Conservation (phyloP, 2,888 invertebrate genomes). For the Agrilus mali region DNA sequence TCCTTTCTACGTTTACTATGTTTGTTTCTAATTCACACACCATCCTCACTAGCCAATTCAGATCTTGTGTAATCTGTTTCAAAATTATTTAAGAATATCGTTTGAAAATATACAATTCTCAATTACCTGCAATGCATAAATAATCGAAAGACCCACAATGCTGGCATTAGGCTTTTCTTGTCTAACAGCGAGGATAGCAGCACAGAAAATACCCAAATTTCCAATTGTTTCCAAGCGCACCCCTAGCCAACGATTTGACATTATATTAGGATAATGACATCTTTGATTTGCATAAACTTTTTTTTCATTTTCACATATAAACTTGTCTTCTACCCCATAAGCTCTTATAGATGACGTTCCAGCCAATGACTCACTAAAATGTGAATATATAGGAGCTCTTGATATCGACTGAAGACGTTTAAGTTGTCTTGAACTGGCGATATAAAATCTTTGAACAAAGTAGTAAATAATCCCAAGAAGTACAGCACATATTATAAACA, state of each 20-base stretch:
- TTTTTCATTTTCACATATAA: conserved; percentile 38
- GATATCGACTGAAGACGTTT: not conserved
- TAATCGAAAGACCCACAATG: conserved; percentile 39
- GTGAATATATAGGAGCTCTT: conserved; percentile 42
- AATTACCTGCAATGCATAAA: conserved; percentile 20
- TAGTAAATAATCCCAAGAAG: not conserved
- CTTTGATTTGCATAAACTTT: conserved; percentile 40
- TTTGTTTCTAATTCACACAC: not conserved
- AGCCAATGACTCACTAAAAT: conserved; percentile 37
- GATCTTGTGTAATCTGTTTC: not conserved
- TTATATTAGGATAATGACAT: conserved; percentile 36
- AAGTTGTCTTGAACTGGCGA: conserved; percentile 25
- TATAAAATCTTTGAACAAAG: conserved; percentile 16
- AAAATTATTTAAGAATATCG: not conserved
- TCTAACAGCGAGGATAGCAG: conserved; percentile 29
- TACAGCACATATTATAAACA: not conserved
- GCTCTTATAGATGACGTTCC: conserved; percentile 36
- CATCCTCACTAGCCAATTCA: not conserved
- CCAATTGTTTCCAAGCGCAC: conserved; percentile 37
- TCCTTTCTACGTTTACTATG: not conserved
- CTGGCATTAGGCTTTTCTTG: not conserved
- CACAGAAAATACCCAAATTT: conserved; percentile 39
- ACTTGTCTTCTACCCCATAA: conserved; percentile 30
- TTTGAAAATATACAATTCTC: not conserved
- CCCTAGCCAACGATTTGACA: conserved; percentile 35